Percentiles rank a stretch among this genome's conserved stretches.
Conservation (phyloP, 2,113 vertebrate genomes). For the Colistium nudipinnis region DNA sequence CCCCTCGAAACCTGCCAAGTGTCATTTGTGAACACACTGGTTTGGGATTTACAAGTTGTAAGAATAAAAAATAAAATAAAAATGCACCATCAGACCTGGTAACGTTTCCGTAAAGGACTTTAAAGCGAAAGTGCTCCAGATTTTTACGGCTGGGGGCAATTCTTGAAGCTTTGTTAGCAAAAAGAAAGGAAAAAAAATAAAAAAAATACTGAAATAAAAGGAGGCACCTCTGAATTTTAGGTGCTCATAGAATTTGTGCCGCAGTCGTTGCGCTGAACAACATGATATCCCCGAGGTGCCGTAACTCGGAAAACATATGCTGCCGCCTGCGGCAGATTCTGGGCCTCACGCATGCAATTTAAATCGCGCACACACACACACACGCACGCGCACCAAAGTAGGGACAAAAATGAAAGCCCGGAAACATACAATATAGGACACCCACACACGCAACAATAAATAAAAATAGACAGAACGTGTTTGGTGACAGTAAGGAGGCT, state of each 20-base stretch:
- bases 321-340: slow-evolving; percentile 51
- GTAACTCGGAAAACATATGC: slow-evolving; percentile 34
- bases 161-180: neutral
- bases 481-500: neutral
- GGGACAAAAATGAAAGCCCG: neutral
- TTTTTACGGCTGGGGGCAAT: neutral
- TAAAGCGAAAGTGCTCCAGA: neutral
- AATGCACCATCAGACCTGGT: neutral
- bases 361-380: neutral
- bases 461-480: too few relatives aligned
- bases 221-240: slow-evolving; percentile 21
- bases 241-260: slow-evolving; percentile 47
- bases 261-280: slow-evolving; percentile 35
- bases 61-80: too few relatives aligned
- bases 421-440: neutral
- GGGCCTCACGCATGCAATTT: neutral
- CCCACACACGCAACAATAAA: neutral
- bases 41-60: slow-evolving; percentile 38
- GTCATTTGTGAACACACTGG: slow-evolving; percentile 51
- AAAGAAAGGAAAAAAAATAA: neutral
- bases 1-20: slow-evolving; percentile 56
- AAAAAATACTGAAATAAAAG: neutral
- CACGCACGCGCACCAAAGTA: neutral
- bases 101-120: neutral
- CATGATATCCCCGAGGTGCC: slow-evolving; percentile 46